phyloP scores from a whole-genome alignment of 2,888 invertebrate genomes.

The Cosmorhoe ocellata region DNA sequence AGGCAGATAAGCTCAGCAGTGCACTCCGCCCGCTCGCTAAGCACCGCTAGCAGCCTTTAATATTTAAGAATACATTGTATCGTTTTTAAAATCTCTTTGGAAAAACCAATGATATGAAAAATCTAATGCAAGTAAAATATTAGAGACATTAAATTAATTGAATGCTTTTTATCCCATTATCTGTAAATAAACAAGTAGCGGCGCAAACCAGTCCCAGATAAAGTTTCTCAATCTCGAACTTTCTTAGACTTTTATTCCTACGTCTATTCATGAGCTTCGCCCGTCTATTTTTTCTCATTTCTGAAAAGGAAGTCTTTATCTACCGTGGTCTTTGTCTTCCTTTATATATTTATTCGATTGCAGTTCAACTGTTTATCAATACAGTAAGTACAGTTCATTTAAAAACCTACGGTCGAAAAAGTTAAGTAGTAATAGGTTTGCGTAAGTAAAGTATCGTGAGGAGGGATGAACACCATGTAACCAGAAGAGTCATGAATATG shows the following conservation, averaged over 20 bases:
- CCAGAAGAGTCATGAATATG: too few relatives aligned
- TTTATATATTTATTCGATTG: constrained; percentile 18
- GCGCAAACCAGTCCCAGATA: constrained; percentile 29
- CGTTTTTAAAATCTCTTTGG: constrained; percentile 21
- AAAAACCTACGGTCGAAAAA: background rate
- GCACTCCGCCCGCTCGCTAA: constrained; percentile 40
- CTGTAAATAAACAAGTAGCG: constrained; percentile 27
- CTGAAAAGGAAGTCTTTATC: constrained; percentile 30
- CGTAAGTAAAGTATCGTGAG: too few relatives aligned
- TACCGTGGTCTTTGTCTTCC: constrained; percentile 20
- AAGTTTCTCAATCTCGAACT: constrained; percentile 37
- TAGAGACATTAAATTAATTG: too few relatives aligned
- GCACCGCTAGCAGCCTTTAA: constrained; percentile 28
- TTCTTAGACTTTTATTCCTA: constrained; percentile 32
- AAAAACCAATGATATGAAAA: too few relatives aligned
- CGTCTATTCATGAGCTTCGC: constrained; percentile 34
- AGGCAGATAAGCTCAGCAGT: constrained; percentile 63
- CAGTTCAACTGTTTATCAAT: constrained; percentile 9
- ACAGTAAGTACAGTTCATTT: constrained; percentile 4
- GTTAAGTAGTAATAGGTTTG: too few relatives aligned
- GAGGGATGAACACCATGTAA: too few relatives aligned
- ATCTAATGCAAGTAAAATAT: too few relatives aligned
- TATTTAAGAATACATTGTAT: constrained; percentile 32
- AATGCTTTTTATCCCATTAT: too few relatives aligned
- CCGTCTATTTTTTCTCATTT: constrained; percentile 27